Conservation (phyloP, 2,888 invertebrate genomes). For the Caenorhabditis zanzibari region DNA sequence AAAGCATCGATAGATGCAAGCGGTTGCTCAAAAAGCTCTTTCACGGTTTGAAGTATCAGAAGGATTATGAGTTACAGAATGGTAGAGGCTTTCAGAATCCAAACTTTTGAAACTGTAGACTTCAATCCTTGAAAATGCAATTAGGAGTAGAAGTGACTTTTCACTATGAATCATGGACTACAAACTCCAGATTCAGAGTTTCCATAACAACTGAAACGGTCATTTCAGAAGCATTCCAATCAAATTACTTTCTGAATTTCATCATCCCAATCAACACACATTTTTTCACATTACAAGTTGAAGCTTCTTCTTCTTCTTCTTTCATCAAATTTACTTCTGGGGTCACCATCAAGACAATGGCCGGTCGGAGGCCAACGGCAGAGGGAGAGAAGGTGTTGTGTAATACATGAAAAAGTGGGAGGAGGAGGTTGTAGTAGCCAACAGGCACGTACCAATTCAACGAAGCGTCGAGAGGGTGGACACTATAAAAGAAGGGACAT, state of each 20-base stretch:
- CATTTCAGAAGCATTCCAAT: neutral
- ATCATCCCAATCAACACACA: conserved; percentile 35
- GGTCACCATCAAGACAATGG: conserved; percentile 48
- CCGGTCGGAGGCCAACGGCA: conserved; percentile 47
- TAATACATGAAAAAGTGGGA: conserved; percentile 52
- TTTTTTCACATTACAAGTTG: conserved; percentile 37
- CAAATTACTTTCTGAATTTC: conserved; percentile 20
- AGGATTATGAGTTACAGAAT: too few species aligned
- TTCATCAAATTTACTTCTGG: conserved; percentile 25
- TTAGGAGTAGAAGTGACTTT: too few species aligned
- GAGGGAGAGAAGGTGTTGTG: conserved; percentile 25
- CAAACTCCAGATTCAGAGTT: neutral
- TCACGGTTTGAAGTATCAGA: too few species aligned
- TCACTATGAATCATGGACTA: neutral
- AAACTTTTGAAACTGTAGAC: too few species aligned
- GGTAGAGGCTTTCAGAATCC: too few species aligned
- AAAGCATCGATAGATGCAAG: too few species aligned
- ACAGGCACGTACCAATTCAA: conserved; percentile 57
- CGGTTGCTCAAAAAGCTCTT: too few species aligned
- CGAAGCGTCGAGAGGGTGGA: conserved; percentile 34
- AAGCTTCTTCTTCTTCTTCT: conserved; percentile 28
- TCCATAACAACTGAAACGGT: neutral
- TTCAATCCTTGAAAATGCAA: too few species aligned
- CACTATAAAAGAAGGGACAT: conserved; percentile 56
- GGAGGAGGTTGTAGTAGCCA: conserved; percentile 52